These are phyloP conservation scores for Paracanthobrama guichenoti DNA, from an alignment of 2,113 vertebrate genomes.

Conservation along the genomic window DNA sequence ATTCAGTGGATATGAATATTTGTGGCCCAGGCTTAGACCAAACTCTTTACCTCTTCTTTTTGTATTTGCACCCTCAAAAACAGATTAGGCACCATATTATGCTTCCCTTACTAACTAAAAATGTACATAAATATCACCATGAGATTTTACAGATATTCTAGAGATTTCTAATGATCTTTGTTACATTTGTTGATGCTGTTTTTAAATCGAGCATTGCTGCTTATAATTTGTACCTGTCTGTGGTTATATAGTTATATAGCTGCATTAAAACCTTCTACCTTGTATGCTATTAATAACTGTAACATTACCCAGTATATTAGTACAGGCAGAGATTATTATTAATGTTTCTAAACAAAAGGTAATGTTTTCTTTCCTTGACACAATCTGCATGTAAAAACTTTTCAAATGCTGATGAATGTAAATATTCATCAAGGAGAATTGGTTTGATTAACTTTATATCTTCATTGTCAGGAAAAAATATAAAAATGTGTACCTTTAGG, in stretches of 20 bases:
- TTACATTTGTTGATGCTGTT: background rate
- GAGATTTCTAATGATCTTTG: background rate
- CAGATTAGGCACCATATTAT: background rate
- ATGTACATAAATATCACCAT: background rate
- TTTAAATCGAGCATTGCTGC: background rate
- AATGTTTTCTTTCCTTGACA: background rate
- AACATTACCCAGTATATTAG: background rate
- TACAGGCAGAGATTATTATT: background rate
- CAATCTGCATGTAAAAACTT: background rate
- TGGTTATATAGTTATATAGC: background rate
- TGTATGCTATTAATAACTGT: background rate
- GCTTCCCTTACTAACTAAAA: conserved; percentile 7
- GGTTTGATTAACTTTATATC: conserved; percentile 8
- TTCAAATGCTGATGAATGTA: background rate
- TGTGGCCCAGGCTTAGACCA: background rate
- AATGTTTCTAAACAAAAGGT: background rate
- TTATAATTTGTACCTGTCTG: background rate
- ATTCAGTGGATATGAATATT: background rate
- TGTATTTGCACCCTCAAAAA: background rate
- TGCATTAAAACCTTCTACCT: background rate
- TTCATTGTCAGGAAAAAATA: too few relatives aligned
- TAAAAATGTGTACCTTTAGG: background rate
- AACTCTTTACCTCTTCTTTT: background rate
- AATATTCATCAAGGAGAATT: background rate
- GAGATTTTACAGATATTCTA: background rate